Evolutionary conservation across 2,888 invertebrate genomes (phyloP), one percentile per base, ranked within the genome.

Genomic region (Dicycla oo): DNA sequence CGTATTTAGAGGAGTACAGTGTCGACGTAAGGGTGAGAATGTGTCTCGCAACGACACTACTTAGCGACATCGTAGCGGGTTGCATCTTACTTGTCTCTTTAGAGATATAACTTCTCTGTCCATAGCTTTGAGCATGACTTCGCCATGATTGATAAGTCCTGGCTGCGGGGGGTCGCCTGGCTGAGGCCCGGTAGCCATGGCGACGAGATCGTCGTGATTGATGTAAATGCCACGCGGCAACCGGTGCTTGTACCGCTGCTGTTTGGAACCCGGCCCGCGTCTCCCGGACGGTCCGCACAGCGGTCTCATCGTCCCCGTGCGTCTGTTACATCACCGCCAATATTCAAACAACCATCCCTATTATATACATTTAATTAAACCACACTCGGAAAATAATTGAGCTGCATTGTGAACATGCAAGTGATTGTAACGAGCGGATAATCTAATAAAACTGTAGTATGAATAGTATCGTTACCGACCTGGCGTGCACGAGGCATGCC

Each of bases 221-320:
- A 99, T 98, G 97, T 98, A 98, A 98, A 99, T 99, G 95, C 99
- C 99, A 90, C 98, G 98, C 79, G 99, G 99, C 89, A 99, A 98
- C 93, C 98, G 98, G 91, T 99, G 98, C 95, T 97, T 97, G 96
- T 97, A 97, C 86, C 94, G 94, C 91, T 93, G 95, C 90, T 94
- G 94, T 91, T 96, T 96, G 85, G 95, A 92, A 87, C 94, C 94
- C 85, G 94, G 93, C 84, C 96, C 97, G 92, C 96, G 96, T 86
- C 97, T 95, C 86, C 97, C 95, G 86, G 96, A 93, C 80, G 97
- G 98, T 87, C 98, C 98, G 91, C 98, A 97, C 90, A 98, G 97
- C 89, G 98, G 98, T 90, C 98, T 97, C 96, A 97, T 97, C 91
- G 97, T 96, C 89, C 98, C 98, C 91, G 98, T 98, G 90, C 98